These are phyloP conservation scores for Caenorhabditis sinica DNA, from an alignment of 2,888 invertebrate species.

Conservation along the genomic window DNA sequence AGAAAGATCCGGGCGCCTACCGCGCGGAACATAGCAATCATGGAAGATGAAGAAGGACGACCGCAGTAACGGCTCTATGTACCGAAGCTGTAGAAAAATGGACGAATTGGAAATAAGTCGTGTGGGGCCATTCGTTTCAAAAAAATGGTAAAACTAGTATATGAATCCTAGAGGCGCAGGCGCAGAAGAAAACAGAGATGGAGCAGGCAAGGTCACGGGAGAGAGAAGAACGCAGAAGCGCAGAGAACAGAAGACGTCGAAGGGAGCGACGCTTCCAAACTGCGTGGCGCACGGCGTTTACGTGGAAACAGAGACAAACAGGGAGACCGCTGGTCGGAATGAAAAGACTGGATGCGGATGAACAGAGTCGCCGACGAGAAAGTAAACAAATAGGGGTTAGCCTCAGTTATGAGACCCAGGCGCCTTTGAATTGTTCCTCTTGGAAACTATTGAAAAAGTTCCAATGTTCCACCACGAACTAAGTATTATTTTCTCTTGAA, in stretches of 20 bases:
- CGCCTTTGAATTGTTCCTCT: neutral
- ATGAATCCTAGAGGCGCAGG: constrained; percentile 38
- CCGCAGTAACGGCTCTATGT: neutral
- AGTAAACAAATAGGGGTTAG: constrained; percentile 34
- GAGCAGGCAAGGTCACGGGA: constrained; percentile 50
- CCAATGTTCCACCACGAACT: too few relatives aligned
- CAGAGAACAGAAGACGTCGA: constrained; percentile 36
- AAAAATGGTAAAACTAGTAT: constrained; percentile 37
- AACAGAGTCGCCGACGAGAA: constrained; percentile 37
- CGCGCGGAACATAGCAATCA: constrained; percentile 25
- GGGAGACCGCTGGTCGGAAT: constrained; percentile 41
- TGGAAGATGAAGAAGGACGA: neutral
- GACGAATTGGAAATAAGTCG: constrained; percentile 2
- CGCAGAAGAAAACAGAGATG: constrained; percentile 24
- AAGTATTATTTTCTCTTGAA: too few relatives aligned
- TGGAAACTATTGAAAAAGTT: neutral
- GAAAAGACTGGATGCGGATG: constrained; percentile 24
- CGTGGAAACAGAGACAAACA: constrained; percentile 58
- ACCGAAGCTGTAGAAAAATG: constrained; percentile 4
- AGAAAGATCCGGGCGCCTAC: constrained; percentile 12
- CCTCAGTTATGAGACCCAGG: constrained; percentile 28
- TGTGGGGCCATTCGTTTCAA: constrained; percentile 30
- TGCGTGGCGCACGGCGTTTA: constrained; percentile 40
- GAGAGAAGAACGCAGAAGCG: constrained; percentile 26
- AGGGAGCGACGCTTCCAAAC: constrained; percentile 25